These are phyloP conservation scores for Latrodectus geometricus DNA, from an alignment of 1,140 invertebrate genomes.

Conservation along the genomic window DNA sequence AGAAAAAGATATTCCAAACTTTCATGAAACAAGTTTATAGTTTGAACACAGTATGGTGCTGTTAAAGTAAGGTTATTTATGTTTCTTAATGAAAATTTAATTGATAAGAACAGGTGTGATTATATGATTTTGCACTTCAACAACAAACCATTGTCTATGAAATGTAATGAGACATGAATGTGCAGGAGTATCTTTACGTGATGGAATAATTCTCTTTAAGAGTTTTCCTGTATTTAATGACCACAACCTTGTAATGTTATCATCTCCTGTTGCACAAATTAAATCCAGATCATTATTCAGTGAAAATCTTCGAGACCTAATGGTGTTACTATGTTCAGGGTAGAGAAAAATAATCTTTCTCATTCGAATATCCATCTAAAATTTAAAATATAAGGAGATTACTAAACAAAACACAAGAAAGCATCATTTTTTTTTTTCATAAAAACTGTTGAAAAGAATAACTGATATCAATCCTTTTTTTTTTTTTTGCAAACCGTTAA, in stretches of 20 bases:
- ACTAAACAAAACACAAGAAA: background rate
- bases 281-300: background rate
- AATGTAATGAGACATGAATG: background rate
- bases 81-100: background rate
- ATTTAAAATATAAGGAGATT: background rate
- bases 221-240: background rate
- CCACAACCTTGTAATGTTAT: background rate
- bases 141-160: background rate
- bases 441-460: background rate
- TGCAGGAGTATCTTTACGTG: background rate
- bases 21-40: no score
- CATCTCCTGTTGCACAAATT: background rate
- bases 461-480: no score
- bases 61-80: no score
- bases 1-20: no score
- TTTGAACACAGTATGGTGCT: no score
- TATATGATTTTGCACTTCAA: background rate
- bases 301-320: background rate
- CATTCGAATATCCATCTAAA: background rate
- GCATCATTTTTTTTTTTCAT: background rate
- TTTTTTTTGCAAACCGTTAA: no score
- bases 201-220: background rate
- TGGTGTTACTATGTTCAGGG: background rate
- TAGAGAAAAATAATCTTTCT: background rate
- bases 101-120: background rate